Conservation (phyloP, 2,888 invertebrate species). For the Lasioglossum lativentre region DNA sequence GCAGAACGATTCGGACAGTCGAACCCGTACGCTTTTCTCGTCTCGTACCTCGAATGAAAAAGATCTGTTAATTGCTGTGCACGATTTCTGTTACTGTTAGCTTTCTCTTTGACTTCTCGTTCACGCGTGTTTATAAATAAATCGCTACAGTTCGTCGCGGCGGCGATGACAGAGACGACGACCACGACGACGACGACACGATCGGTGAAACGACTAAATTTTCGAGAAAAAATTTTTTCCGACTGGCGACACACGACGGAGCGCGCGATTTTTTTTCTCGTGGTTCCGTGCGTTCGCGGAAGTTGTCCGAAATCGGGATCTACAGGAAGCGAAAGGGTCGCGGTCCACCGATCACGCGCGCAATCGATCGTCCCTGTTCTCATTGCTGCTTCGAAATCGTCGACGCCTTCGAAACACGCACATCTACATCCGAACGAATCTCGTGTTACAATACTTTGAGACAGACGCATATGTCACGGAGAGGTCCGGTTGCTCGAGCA, state of each 20-base stretch:
- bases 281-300: neutral
- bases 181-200: neutral
- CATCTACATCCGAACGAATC: neutral
- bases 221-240: neutral
- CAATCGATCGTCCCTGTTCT: conserved; percentile 3
- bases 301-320: conserved; percentile 10
- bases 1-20: conserved; percentile 50
- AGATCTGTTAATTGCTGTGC: conserved; percentile 20
- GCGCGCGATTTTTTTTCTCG: neutral
- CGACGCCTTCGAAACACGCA: conserved; percentile 23
- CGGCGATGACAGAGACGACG: conserved; percentile 6
- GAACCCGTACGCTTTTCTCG: conserved; percentile 43
- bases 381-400: conserved; percentile 3
- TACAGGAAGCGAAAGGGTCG: conserved; percentile 10
- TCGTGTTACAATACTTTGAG: neutral
- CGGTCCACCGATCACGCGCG: conserved; percentile 40
- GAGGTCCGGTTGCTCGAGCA: neutral
- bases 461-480: neutral
- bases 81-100: conserved; percentile 11
- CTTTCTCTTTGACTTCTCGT: neutral
- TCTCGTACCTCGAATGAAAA: conserved; percentile 23
- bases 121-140: conserved; percentile 8
- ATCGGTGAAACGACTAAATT: neutral
- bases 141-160: conserved; percentile 5
- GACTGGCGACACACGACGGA: neutral